A percentile compares a stretch with the other conserved stretches of the same genome.
These are phyloP conservation scores for Frankliniella intonsa DNA, from an alignment of 2,888 invertebrate genomes.

Conservation along the genomic window DNA sequence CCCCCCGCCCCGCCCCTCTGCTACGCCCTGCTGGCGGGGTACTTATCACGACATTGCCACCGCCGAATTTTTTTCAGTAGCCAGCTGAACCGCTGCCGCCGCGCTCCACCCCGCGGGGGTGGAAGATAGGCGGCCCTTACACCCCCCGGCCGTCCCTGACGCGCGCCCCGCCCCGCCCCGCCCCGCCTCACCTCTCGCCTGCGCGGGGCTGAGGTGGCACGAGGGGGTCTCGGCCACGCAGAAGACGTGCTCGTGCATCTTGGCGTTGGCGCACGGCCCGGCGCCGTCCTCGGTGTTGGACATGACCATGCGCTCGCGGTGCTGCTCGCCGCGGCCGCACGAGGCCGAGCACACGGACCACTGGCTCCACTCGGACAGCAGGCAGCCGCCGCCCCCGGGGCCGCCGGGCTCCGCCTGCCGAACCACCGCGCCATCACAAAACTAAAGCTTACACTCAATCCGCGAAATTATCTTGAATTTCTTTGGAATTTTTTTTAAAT, in stretches of 20 bases:
- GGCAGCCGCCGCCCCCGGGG: neutral
- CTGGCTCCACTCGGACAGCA: conserved; percentile 75
- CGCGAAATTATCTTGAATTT: too few relatives aligned
- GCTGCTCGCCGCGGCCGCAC: conserved; percentile 73
- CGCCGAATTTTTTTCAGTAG: too few relatives aligned
- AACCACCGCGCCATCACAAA: too few relatives aligned
- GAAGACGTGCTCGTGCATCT: conserved; percentile 43
- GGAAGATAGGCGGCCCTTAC: too few relatives aligned
- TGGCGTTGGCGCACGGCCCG: conserved; percentile 45
- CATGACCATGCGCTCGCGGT: conserved; percentile 65
- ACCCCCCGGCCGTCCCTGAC: too few relatives aligned
- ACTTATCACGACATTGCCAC: too few relatives aligned
- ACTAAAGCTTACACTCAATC: too few relatives aligned
- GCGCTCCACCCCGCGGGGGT: too few relatives aligned
- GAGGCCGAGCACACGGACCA: conserved; percentile 88
- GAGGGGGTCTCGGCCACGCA: neutral
- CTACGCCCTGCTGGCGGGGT: too few relatives aligned
- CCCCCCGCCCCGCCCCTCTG: too few relatives aligned
- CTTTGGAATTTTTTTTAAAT: neutral
- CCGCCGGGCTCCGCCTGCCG: neutral
- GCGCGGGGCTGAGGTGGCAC: neutral
- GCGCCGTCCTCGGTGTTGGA: conserved; percentile 56
- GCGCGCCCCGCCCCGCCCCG: too few relatives aligned
- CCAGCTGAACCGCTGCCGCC: too few relatives aligned
- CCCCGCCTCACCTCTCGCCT: conserved; percentile 71